A percentile compares a stretch with the other conserved stretches of the same genome.
Evolutionary conservation across 2,888 invertebrate species (phyloP).

Genomic region (Thecocarcelia acutangulata): DNA sequence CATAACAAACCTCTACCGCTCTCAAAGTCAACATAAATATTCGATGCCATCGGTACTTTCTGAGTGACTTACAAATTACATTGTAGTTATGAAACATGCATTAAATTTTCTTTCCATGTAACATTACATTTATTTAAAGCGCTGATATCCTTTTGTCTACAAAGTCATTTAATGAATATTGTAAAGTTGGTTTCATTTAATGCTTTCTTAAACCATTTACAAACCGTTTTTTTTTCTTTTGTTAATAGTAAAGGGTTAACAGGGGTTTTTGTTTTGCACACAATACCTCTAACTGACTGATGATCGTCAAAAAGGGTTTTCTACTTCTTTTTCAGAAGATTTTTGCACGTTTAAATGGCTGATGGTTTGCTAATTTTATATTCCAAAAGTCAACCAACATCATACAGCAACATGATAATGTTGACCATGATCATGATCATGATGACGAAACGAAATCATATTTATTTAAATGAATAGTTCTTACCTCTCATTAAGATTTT

Average conservation of each 20-base stretch:
- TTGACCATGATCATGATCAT: conserved; percentile 10
- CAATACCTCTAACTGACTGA: conserved; percentile 28
- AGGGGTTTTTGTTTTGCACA: conserved; percentile 54
- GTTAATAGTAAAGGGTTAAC: conserved; percentile 50
- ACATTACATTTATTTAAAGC: neutral
- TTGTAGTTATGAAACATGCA: no score
- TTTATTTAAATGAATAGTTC: conserved; percentile 46
- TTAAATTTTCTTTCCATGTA: no score
- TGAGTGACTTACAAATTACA: no score
- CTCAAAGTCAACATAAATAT: no score
- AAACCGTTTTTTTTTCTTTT: conserved; percentile 41
- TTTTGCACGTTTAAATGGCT: conserved; percentile 43
- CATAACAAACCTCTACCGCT: no score
- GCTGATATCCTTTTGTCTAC: conserved; percentile 4
- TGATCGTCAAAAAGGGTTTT: conserved; percentile 26
- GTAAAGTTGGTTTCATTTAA: conserved; percentile 44
- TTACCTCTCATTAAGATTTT: conserved; percentile 93
- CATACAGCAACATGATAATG: neutral
- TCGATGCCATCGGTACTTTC: no score
- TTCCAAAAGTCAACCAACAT: conserved; percentile 5
- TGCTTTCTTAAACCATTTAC: conserved; percentile 47
- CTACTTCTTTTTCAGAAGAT: conserved; percentile 17
- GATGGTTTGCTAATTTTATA: conserved; percentile 3
- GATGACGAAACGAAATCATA: conserved; percentile 5
- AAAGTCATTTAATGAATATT: conserved; percentile 38